These are phyloP conservation scores for Paracyclopina nana DNA, from an alignment of 1,140 invertebrate genomes.

Conservation along the genomic window DNA sequence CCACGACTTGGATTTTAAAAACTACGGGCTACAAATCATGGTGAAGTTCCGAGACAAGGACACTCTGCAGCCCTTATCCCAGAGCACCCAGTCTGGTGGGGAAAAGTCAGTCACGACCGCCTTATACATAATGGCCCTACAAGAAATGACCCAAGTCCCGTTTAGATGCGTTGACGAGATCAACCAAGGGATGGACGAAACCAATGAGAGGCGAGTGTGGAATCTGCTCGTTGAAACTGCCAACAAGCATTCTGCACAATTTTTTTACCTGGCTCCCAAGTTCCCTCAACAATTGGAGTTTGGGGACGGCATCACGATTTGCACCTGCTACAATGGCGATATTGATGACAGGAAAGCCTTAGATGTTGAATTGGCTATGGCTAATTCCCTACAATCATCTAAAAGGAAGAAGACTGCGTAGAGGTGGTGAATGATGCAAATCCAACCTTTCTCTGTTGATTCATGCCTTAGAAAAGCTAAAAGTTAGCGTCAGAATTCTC, in stretches of 20 bases:
- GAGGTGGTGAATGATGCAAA: background rate
- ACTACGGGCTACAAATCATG: background rate
- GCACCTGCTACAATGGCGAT: slow-evolving; percentile 23
- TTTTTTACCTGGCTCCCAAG: slow-evolving; percentile 83
- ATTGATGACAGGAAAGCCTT: too few species aligned
- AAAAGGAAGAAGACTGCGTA: background rate
- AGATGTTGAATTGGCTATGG: background rate
- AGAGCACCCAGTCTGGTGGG: slow-evolving; percentile 68
- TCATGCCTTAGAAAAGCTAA: too few species aligned
- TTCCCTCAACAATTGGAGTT: slow-evolving; percentile 30
- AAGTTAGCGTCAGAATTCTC: too few species aligned
- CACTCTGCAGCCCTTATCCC: background rate
- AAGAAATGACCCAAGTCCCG: slow-evolving; percentile 56
- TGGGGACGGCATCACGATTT: slow-evolving; percentile 28
- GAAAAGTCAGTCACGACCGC: slow-evolving; percentile 80
- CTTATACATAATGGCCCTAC: slow-evolving; percentile 68
- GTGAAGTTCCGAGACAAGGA: background rate
- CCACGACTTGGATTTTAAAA: background rate
- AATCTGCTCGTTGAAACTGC: slow-evolving; percentile 54
- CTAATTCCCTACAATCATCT: too few species aligned
- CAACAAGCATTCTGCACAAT: slow-evolving; percentile 46
- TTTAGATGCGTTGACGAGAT: slow-evolving; percentile 94
- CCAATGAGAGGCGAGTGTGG: slow-evolving; percentile 71
- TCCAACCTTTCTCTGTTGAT: background rate
- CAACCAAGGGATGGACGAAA: slow-evolving; percentile 84